Evolutionary conservation across 2,888 invertebrate genomes (phyloP).

Genomic region (Anagyrus pseudococci): DNA sequence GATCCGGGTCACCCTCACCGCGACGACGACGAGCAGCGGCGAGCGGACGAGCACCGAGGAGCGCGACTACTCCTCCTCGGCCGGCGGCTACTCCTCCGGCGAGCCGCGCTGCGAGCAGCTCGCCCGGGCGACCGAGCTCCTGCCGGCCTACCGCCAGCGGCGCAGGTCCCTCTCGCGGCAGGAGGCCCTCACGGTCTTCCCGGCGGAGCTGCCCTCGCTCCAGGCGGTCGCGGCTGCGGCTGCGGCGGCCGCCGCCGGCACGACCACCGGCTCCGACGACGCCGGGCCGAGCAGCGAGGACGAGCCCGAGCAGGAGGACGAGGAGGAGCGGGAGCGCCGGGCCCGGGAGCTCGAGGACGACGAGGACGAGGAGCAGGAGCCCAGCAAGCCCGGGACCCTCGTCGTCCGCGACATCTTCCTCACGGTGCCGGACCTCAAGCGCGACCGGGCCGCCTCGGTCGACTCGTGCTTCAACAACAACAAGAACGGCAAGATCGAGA

Average conservation of each 20-base stretch:
- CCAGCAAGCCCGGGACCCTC: conserved; percentile 41
- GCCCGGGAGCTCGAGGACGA: conserved; percentile 39
- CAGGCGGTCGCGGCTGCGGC: conserved; percentile 25
- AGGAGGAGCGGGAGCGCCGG: conserved; percentile 36
- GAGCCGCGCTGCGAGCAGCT: no score
- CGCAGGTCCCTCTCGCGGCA: conserved; percentile 75
- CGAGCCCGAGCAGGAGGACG: conserved; percentile 29
- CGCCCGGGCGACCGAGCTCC: conserved; percentile 25
- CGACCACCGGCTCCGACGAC: neutral
- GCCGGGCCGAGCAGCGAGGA: conserved; percentile 11
- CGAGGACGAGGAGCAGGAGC: conserved; percentile 26
- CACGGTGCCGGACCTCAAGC: conserved; percentile 82
- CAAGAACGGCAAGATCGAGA: conserved; percentile 73
- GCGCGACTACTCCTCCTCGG: neutral
- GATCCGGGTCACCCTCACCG: conserved; percentile 51
- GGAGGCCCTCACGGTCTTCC: conserved; percentile 77
- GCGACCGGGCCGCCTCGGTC: conserved; percentile 86
- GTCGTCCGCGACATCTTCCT: conserved; percentile 77
- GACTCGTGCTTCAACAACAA: conserved; percentile 85
- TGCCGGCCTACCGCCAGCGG: conserved; percentile 63
- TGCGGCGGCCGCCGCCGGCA: neutral
- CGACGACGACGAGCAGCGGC: conserved; percentile 25
- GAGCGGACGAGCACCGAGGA: conserved; percentile 37
- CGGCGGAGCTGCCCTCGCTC: conserved; percentile 49
- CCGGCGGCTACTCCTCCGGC: neutral